These are phyloP conservation scores for Sicus ferrugineus DNA, from an alignment of 2,888 invertebrate species.

Conservation along the genomic window DNA sequence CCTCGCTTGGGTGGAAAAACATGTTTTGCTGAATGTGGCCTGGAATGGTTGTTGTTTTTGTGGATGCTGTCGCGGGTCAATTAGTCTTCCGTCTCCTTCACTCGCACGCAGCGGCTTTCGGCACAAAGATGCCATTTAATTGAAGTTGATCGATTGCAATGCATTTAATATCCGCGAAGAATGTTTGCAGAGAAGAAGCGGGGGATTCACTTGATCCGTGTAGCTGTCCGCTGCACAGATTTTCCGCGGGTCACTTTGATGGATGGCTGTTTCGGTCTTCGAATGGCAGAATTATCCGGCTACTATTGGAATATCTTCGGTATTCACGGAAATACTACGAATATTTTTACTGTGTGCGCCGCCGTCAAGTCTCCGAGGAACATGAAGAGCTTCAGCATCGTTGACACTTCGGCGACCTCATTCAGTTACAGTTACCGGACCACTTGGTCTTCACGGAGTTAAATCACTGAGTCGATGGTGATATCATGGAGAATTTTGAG, in stretches of 20 bases:
- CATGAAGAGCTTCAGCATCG: neutral
- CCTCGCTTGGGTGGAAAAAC: slow-evolving; percentile 33
- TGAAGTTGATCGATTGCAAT: slow-evolving; percentile 45
- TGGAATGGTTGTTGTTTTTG: neutral
- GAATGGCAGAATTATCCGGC: neutral
- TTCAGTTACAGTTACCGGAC: neutral
- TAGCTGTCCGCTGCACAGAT: no score
- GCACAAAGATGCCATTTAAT: slow-evolving; percentile 40
- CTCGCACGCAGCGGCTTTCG: slow-evolving; percentile 14
- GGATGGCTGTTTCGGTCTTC: neutral
- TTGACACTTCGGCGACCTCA: no score
- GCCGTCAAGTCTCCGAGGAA: slow-evolving; percentile 20
- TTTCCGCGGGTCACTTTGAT: neutral
- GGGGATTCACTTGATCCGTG: no score
- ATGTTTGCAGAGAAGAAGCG: no score
- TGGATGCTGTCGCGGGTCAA: slow-evolving; percentile 23
- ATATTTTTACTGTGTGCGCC: no score
- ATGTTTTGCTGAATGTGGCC: neutral
- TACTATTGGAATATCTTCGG: slow-evolving; percentile 4
- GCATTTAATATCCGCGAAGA: slow-evolving; percentile 39
- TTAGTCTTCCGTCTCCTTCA: slow-evolving; percentile 21
- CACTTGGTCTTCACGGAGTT: neutral
- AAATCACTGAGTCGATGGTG: no score
- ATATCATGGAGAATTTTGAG: no score
- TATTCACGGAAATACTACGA: slow-evolving; percentile 28